Conservation (phyloP, 2,113 vertebrate species). For the Diadophis punctatus region DNA sequence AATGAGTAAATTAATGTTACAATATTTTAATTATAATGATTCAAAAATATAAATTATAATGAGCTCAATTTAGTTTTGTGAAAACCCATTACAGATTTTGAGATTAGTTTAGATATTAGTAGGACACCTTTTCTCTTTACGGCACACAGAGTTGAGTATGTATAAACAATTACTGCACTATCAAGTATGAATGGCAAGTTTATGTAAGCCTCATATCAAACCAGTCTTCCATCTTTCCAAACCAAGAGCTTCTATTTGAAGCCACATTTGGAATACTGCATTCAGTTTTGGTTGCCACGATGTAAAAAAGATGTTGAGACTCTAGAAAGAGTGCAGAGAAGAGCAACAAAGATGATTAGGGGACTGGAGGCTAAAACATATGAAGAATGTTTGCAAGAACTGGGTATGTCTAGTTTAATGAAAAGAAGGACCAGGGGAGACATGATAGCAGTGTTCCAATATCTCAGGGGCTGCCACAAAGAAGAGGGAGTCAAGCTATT, state of each 20-base stretch:
- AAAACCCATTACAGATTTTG: background rate
- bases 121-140: background rate
- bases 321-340: too few species aligned
- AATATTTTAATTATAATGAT: background rate
- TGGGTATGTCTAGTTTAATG: too few species aligned
- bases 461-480: too few species aligned
- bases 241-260: background rate
- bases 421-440: too few species aligned
- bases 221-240: background rate
- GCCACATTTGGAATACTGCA: too few species aligned
- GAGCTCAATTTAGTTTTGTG: background rate
- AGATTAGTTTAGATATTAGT: background rate
- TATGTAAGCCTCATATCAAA: background rate
- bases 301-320: too few species aligned
- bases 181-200: background rate
- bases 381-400: too few species aligned
- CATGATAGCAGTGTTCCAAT: too few species aligned
- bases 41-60: background rate
- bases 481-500: too few species aligned
- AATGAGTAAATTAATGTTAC: slow-evolving; percentile 11
- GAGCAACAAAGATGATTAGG: too few species aligned
- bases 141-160: background rate
- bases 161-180: background rate
- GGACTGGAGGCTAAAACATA: too few species aligned
- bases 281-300: too few species aligned